These are phyloP conservation scores for Sebastes baramenuke DNA, from an alignment of 2,797 vertebrate genomes.

Conservation along the genomic window DNA sequence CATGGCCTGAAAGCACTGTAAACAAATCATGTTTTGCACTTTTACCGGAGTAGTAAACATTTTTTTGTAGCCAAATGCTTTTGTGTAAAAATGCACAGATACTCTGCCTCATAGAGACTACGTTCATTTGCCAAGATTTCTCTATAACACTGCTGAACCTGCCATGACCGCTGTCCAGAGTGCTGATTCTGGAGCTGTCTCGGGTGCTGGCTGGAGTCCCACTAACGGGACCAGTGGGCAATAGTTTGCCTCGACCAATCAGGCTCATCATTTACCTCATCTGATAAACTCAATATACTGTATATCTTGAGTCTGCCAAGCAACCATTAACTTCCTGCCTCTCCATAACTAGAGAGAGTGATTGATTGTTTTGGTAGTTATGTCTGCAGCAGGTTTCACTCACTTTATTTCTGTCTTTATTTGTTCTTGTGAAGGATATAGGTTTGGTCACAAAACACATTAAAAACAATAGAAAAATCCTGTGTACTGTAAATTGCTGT, in stretches of 20 bases:
- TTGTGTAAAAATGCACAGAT: not conserved
- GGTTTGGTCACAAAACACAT: not conserved
- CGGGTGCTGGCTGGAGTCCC: not conserved
- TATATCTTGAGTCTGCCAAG: not conserved
- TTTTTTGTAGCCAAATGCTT: not conserved
- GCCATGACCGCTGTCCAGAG: not conserved
- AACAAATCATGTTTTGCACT: not conserved
- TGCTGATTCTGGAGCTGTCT: constrained; percentile 9
- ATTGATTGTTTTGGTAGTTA: not conserved
- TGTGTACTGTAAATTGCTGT: not conserved
- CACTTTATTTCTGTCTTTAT: not conserved
- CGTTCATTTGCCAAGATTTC: not conserved
- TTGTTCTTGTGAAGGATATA: not conserved
- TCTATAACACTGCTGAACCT: not conserved
- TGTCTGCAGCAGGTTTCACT: not conserved
- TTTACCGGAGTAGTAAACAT: not conserved
- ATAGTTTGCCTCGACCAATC: not conserved
- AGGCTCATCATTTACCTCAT: not conserved
- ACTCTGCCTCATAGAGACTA: not conserved
- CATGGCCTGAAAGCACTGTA: not conserved
- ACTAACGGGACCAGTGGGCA: not conserved
- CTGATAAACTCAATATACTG: not conserved
- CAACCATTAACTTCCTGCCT: not conserved
- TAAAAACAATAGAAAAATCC: not conserved
- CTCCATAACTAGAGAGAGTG: not conserved